These are phyloP conservation scores for Drosophila antonietae DNA, from an alignment of 2,888 invertebrate species.

Conservation along the genomic window DNA sequence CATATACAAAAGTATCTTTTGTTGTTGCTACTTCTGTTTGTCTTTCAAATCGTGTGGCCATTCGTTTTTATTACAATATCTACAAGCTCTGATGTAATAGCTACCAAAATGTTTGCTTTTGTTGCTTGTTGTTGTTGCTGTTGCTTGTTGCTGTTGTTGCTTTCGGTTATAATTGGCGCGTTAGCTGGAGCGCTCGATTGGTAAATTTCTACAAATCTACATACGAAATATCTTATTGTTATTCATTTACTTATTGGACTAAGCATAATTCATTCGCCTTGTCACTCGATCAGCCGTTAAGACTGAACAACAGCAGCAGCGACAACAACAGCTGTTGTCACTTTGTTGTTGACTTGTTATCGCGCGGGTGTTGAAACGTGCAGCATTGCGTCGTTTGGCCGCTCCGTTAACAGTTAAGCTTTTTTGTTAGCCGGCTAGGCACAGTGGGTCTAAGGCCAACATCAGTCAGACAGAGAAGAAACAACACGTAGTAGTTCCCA, in stretches of 20 bases:
- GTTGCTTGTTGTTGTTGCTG: conserved; percentile 13
- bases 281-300: conserved; percentile 57
- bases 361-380: conserved; percentile 70
- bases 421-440: conserved; percentile 16
- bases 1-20: conserved; percentile 25
- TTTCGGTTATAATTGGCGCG: conserved; percentile 63
- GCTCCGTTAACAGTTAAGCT: conserved; percentile 18
- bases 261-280: conserved; percentile 58
- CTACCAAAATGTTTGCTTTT: conserved; percentile 39
- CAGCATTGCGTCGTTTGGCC: conserved; percentile 26
- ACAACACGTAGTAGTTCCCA: conserved; percentile 15
- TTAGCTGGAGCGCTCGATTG: conserved; percentile 53
- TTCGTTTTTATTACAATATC: conserved; percentile 70
- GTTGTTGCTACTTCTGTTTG: conserved; percentile 44
- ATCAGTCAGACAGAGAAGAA: neutral
- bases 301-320: conserved; percentile 15
- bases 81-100: conserved; percentile 62
- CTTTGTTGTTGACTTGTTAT: conserved; percentile 40
- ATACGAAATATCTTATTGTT: conserved; percentile 54
- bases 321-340: conserved; percentile 30
- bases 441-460: conserved; percentile 12
- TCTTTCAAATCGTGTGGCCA: conserved; percentile 54
- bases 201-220: conserved; percentile 63
- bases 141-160: conserved; percentile 19
- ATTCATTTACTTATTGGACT: conserved; percentile 34